A percentile compares a stretch with the other conserved stretches of the same genome.
Evolutionary conservation across 53 echinoderm and acorn worm species (phyloP).

Genomic region (Patiria pectinifera): DNA sequence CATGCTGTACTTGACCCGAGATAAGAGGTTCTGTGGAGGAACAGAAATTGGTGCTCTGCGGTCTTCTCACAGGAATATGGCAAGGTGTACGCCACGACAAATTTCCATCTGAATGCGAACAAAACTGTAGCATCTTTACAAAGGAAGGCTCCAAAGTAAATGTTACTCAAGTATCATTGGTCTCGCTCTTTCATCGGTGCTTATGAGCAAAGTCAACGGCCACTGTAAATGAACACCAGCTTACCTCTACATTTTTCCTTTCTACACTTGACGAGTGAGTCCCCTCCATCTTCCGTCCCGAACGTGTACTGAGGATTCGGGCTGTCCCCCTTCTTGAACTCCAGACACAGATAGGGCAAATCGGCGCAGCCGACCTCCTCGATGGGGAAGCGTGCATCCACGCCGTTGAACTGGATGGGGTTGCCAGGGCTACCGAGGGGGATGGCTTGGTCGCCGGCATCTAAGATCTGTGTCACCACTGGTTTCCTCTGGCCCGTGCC

Average conservation of each 20-base stretch:
- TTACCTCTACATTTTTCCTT: constrained; percentile 85
- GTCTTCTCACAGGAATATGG: background rate
- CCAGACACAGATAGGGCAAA: constrained; percentile 81
- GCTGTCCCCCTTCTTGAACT: constrained; percentile 74
- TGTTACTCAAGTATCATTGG: no score
- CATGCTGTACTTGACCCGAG: no score
- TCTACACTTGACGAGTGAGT: constrained; percentile 78
- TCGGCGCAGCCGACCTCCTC: constrained; percentile 79
- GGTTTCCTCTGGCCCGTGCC: constrained; percentile 75
- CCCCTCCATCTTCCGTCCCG: constrained; percentile 67
- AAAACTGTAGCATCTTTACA: no score
- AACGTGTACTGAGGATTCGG: constrained; percentile 86
- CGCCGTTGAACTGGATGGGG: constrained; percentile 67
- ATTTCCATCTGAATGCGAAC: no score
- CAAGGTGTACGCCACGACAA: no score
- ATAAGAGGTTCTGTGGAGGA: no score
- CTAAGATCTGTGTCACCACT: constrained; percentile 73
- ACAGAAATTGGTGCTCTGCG: no score
- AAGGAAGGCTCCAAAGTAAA: no score
- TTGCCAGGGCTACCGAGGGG: constrained; percentile 65
- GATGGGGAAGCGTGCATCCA: constrained; percentile 63
- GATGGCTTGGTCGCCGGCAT: constrained; percentile 10
- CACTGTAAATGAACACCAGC: background rate
- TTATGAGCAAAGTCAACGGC: no score
- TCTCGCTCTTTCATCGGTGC: no score